phyloP scores from a whole-genome alignment of 2,113 vertebrate genomes.

The Bubo blakistoni region DNA sequence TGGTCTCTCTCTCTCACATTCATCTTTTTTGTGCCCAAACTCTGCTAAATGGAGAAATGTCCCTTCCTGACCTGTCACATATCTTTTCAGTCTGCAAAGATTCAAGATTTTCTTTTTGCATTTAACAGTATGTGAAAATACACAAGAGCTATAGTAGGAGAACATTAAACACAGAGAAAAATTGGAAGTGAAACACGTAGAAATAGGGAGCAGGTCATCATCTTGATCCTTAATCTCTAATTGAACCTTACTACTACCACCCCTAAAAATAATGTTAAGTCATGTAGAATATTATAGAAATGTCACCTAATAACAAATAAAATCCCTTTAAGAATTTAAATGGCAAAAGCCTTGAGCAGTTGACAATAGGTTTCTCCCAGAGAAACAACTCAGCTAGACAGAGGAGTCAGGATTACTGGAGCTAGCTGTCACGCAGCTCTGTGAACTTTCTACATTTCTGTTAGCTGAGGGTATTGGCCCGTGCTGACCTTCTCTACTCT shows the following conservation, averaged over 20 bases:
- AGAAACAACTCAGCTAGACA: slow-evolving; percentile 49
- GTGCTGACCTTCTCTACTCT: slow-evolving; percentile 26
- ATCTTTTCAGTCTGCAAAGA: not conserved
- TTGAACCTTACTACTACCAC: not conserved
- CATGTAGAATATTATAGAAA: slow-evolving; percentile 38
- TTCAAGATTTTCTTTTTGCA: not conserved
- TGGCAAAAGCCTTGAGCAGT: slow-evolving; percentile 28
- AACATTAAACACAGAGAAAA: not conserved
- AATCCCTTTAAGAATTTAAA: slow-evolving; percentile 49
- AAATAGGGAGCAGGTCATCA: not conserved
- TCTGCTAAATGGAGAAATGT: not conserved
- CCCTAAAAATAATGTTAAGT: slow-evolving; percentile 40
- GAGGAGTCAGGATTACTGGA: slow-evolving; percentile 44
- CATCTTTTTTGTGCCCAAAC: not conserved
- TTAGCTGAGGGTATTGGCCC: slow-evolving; percentile 27
- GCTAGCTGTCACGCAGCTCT: slow-evolving; percentile 30
- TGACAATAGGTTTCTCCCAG: slow-evolving; percentile 11
- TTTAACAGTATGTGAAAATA: not conserved
- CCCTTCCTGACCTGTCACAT: not conserved
- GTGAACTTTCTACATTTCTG: slow-evolving; percentile 28
- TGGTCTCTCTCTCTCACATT: too few relatives aligned
- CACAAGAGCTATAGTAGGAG: not conserved
- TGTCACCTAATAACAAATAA: slow-evolving; percentile 42
- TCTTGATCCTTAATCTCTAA: slow-evolving; percentile 11
- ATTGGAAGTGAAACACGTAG: not conserved